Evolutionary conservation across 2,888 invertebrate genomes (phyloP), one percentile per base, ranked within the genome.

Genomic region (Agonopterix arenella): DNA sequence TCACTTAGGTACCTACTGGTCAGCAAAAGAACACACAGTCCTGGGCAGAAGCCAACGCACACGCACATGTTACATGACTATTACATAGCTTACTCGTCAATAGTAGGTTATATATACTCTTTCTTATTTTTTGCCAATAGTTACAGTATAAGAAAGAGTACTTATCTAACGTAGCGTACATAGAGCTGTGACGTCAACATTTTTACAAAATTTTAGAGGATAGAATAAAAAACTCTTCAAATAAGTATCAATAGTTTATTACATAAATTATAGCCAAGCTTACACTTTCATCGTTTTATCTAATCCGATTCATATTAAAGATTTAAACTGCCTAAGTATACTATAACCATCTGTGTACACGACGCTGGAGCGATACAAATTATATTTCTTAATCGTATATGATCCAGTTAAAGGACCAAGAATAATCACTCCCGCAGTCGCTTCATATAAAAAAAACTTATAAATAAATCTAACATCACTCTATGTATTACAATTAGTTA

Each of bases 181-280:
- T 40, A 40, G 40, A 9, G 40, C 40, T 40, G 40, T 7, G 28
- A 7, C 28, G 7, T 28, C 28, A 28, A 40, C n/a, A 40, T n/a
- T 9, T 40, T 18, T 18, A 18, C 18, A 18, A 2, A 2, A 18
- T 18, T 18, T n/a, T 10, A 40, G 4, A 40, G 40, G 40, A 7
- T 28, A 28, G 57, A 62, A 71, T 65, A 65, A 75, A 66, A 68
- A 70, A 64, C 62, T 62, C 67, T 57, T 57, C 41, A 49, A 55
- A 48, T 78, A 83, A 78, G 80, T 88, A 88, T 85, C 80, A 82
- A 84, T 86, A 88, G 80, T 89, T 89, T 89, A 89, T 88, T 89
- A 85, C 80, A 84, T 85, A 85, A 85, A 84, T 86, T 85, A 85
- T 86, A 86, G 84, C 86, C 85, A 89, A 88, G 88, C 88, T 86